These are phyloP conservation scores for Megalonaias nervosa DNA, from an alignment of 1,140 invertebrate genomes.

Conservation along the genomic window DNA sequence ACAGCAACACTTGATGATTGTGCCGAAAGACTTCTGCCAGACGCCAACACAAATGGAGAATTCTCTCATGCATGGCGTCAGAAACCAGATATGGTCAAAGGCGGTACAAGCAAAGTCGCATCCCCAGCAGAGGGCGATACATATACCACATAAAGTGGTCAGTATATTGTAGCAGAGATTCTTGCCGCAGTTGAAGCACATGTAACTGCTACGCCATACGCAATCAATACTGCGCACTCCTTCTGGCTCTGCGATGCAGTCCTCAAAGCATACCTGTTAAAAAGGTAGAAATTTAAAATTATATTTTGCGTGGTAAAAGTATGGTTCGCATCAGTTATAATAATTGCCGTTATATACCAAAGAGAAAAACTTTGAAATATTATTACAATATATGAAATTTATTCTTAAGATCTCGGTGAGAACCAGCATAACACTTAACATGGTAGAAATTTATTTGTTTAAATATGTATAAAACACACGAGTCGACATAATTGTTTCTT, in stretches of 20 bases:
- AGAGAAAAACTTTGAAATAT: too few relatives aligned
- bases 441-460: too few relatives aligned
- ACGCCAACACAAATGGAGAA: slow-evolving; percentile 76
- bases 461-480: too few relatives aligned
- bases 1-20: slow-evolving; percentile 76
- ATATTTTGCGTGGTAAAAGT: too few relatives aligned
- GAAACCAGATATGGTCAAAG: slow-evolving; percentile 73
- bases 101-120: slow-evolving; percentile 82
- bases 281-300: not conserved
- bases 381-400: too few relatives aligned
- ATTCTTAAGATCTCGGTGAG: too few relatives aligned
- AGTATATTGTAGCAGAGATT: slow-evolving; percentile 82
- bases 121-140: slow-evolving; percentile 79
- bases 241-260: slow-evolving; percentile 84
- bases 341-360: too few relatives aligned
- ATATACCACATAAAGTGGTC: slow-evolving; percentile 79
- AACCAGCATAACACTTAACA: too few relatives aligned
- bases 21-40: slow-evolving; percentile 74
- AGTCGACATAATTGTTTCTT: too few relatives aligned
- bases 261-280: slow-evolving; percentile 76
- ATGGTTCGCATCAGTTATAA: not conserved
- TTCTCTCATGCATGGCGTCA: slow-evolving; percentile 59
- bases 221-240: slow-evolving; percentile 81
- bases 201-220: slow-evolving; percentile 81
- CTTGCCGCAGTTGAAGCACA: slow-evolving; percentile 79